phyloP scores from a whole-genome alignment of 1,140 invertebrate species.

The Lucilia cuprina region DNA sequence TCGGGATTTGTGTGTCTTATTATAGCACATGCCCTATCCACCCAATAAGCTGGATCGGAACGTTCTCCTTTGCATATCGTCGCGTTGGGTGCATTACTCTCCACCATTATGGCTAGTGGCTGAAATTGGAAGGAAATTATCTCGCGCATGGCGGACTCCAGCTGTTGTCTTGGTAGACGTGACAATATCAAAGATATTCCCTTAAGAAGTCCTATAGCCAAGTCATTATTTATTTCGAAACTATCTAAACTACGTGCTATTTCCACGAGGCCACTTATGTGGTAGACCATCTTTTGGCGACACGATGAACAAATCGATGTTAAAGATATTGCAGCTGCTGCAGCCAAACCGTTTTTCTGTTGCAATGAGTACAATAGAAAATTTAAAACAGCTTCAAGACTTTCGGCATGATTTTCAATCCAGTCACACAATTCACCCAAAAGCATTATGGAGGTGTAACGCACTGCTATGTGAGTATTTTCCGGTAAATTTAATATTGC shows the following conservation, averaged over 20 bases:
- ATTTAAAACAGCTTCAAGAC: conserved; percentile 81
- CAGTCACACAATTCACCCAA: conserved; percentile 94
- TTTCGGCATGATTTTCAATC: conserved; percentile 87
- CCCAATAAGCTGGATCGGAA: conserved; percentile 88
- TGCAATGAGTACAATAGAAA: conserved; percentile 79
- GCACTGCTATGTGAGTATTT: conserved; percentile 85
- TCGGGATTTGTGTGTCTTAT: conserved; percentile 80
- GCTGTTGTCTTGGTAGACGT: conserved; percentile 68
- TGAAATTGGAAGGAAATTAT: conserved; percentile 80
- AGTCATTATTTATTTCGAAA: conserved; percentile 80
- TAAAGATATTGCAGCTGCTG: conserved; percentile 76
- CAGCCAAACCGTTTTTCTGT: conserved; percentile 74
- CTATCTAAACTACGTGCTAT: conserved; percentile 81
- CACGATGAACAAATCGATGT: conserved; percentile 77
- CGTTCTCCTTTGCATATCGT: conserved; percentile 63
- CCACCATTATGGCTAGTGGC: conserved; percentile 69
- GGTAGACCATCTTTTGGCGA: conserved; percentile 78
- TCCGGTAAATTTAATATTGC: conserved; percentile 86
- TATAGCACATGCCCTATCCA: conserved; percentile 90
- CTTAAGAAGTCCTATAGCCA: conserved; percentile 83
- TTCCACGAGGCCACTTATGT: conserved; percentile 82
- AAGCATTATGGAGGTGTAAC: conserved; percentile 86
- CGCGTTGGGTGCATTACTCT: conserved; percentile 47
- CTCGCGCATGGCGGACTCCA: conserved; percentile 77
- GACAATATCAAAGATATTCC: conserved; percentile 75